Percentiles rank a stretch among this genome's conserved stretches.
These are phyloP conservation scores for Steatornis caripensis DNA, from an alignment of 2,113 vertebrate genomes.

Conservation along the genomic window DNA sequence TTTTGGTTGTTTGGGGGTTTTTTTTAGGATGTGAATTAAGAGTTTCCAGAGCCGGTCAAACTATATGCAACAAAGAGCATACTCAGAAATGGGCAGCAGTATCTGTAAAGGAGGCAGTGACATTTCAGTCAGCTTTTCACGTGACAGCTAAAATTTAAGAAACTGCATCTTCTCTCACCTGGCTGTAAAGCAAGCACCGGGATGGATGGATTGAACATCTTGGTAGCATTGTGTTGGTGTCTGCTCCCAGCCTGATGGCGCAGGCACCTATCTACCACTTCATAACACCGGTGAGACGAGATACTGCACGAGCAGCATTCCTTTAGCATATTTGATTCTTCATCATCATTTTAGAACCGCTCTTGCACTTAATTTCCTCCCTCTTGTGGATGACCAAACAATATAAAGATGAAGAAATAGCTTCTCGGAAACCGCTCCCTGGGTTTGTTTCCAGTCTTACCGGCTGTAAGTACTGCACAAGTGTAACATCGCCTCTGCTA, in stretches of 20 bases:
- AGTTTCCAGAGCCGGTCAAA: background rate
- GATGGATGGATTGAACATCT: background rate
- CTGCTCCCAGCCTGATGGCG: background rate
- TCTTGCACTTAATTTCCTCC: background rate
- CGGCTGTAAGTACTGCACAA: background rate
- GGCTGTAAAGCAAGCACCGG: too few relatives aligned
- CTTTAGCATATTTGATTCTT: background rate
- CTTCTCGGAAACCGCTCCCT: background rate
- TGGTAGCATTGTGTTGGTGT: too few relatives aligned
- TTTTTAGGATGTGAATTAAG: background rate
- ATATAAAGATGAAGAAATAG: background rate
- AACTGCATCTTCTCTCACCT: background rate
- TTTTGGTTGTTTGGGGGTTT: too few relatives aligned
- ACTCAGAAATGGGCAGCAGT: fast-evolving
- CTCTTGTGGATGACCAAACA: background rate
- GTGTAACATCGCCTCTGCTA: background rate
- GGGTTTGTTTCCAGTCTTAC: background rate
- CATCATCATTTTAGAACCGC: background rate
- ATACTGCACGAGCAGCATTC: background rate
- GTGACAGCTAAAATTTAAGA: background rate
- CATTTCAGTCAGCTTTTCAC: background rate
- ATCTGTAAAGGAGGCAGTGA: background rate
- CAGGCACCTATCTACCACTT: background rate
- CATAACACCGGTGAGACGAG: background rate
- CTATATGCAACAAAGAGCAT: background rate